Conservation (phyloP, 2,797 vertebrate species). For the Gallinago nigripennis region DNA sequence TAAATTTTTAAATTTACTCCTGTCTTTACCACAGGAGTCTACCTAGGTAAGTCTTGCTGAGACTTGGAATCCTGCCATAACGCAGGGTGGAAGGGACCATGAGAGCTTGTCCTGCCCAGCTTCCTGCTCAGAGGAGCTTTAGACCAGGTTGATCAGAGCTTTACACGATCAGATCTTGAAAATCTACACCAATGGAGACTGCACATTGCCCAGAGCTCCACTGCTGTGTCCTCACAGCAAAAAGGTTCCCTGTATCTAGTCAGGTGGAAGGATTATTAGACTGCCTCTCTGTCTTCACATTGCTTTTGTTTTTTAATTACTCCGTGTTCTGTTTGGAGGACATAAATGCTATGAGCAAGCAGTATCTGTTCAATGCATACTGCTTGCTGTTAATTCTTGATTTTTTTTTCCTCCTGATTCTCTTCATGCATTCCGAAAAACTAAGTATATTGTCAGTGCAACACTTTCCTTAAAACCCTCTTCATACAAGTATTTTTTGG, state of each 20-base stretch:
- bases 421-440: neutral
- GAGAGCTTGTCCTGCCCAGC: neutral
- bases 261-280: neutral
- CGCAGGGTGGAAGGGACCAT: rapidly evolving
- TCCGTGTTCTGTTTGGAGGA: neutral
- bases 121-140: neutral
- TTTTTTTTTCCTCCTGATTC: neutral
- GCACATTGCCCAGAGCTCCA: neutral
- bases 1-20: neutral
- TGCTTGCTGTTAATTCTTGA: neutral
- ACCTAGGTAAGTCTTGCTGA: neutral
- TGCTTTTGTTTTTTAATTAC: neutral
- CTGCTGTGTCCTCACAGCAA: neutral
- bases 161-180: neutral
- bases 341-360: neutral
- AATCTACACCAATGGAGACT: neutral
- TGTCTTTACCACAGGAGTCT: neutral
- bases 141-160: neutral
- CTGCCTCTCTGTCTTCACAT: neutral
- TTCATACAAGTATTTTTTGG: neutral
- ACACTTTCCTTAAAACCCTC: neutral
- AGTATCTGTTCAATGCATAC: neutral
- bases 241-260: neutral
- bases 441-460: neutral
- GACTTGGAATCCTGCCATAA: neutral